Evolutionary conservation across 23 tunicate species (phyloP).

Genomic region (Diplosoma virens): DNA sequence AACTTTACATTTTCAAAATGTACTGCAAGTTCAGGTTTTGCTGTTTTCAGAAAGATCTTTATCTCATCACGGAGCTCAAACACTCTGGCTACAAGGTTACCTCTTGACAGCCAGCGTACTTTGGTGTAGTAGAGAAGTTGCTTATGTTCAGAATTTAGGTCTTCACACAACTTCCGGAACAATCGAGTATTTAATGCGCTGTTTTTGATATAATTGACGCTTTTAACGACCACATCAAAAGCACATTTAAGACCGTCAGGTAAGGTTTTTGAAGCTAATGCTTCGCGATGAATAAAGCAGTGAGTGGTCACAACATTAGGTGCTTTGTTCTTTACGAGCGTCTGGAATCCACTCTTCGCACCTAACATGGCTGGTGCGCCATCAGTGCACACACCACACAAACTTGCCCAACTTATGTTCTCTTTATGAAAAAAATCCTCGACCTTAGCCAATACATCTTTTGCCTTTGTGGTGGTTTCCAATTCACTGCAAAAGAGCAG

Average conservation of each 20-base stretch:
- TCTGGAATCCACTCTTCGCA: conserved; percentile 26
- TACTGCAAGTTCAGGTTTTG: conserved; percentile 41
- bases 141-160: conserved; percentile 8
- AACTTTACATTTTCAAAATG: conserved; percentile 30
- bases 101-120: conserved; percentile 30
- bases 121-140: conserved; percentile 15
- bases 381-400: conserved; percentile 30
- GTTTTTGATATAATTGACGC: no score
- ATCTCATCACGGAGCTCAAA: conserved; percentile 49
- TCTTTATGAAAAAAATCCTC: conserved; percentile 24
- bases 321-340: conserved; percentile 26
- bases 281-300: neutral
- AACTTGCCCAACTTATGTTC: conserved; percentile 28
- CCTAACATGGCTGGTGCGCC: conserved; percentile 36
- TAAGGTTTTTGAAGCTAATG: neutral
- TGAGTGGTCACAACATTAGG: neutral
- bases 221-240: no score
- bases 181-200: conserved; percentile 4
- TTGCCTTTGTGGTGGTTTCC: conserved; percentile 27
- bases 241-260: no score
- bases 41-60: conserved; percentile 22
- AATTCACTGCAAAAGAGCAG: conserved; percentile 29
- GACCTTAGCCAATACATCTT: conserved; percentile 27
- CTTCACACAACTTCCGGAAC: conserved; percentile 7
- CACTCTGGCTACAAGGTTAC: conserved; percentile 41